These are phyloP conservation scores for Podarcis muralis DNA, from an alignment of 2,113 vertebrate genomes.

Conservation along the genomic window DNA sequence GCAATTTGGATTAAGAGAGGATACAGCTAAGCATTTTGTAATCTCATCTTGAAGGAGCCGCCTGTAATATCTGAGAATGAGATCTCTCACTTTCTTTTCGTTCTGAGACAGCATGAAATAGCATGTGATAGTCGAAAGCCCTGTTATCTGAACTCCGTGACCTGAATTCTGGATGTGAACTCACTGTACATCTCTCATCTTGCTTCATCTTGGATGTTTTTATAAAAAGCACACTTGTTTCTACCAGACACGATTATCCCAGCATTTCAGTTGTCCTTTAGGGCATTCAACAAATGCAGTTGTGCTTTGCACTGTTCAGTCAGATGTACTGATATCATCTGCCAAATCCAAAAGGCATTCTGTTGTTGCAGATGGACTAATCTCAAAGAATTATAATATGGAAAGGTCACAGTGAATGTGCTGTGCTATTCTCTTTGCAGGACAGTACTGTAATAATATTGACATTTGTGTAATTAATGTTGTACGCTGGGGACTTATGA, in stretches of 20 bases:
- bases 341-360: background rate
- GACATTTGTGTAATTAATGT: background rate
- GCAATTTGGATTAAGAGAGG: background rate
- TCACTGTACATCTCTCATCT: background rate
- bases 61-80: background rate
- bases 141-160: background rate
- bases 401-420: background rate
- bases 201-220: background rate
- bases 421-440: background rate
- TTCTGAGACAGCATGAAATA: background rate
- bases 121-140: background rate
- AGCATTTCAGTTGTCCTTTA: background rate
- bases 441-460: background rate
- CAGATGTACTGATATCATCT: background rate
- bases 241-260: background rate
- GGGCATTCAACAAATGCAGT: background rate
- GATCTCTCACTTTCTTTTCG: background rate
- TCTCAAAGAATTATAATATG: background rate
- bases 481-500: background rate
- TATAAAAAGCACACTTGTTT: background rate
- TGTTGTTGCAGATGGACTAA: background rate
- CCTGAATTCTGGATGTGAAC: background rate
- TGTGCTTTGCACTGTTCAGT: background rate
- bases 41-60: background rate
- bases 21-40: background rate